Evolutionary conservation across 1,140 invertebrate species (phyloP).

Genomic region (Neotoxoptera formosana): DNA sequence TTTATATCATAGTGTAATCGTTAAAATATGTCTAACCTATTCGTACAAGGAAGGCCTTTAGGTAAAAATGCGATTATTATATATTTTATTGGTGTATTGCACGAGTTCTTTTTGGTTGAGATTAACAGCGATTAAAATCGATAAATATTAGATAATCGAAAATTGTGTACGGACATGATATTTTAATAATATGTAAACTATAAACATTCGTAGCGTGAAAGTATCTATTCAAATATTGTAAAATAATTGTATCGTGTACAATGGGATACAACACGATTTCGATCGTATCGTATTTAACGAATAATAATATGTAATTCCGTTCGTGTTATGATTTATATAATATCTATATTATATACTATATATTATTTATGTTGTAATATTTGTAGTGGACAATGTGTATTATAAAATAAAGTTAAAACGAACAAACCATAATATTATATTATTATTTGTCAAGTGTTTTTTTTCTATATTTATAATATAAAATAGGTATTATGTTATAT

Average conservation of each 20-base stretch:
- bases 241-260: background rate
- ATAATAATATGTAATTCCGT: background rate
- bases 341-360: background rate
- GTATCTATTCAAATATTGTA: background rate
- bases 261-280: background rate
- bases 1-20: background rate
- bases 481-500: too few species aligned
- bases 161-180: background rate
- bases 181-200: background rate
- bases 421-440: background rate
- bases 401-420: slow-evolving; percentile 21
- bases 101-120: background rate
- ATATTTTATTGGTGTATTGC: background rate
- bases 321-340: background rate
- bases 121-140: background rate
- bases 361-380: background rate
- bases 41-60: background rate
- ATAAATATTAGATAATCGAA: background rate
- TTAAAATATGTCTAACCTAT: background rate
- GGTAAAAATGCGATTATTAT: background rate
- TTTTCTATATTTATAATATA: background rate
- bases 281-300: background rate
- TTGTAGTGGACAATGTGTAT: background rate
- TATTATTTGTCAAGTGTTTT: background rate
- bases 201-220: too few species aligned